Evolutionary conservation across 1,140 invertebrate genomes (phyloP).

Genomic region (Hylyphantes graminicola): DNA sequence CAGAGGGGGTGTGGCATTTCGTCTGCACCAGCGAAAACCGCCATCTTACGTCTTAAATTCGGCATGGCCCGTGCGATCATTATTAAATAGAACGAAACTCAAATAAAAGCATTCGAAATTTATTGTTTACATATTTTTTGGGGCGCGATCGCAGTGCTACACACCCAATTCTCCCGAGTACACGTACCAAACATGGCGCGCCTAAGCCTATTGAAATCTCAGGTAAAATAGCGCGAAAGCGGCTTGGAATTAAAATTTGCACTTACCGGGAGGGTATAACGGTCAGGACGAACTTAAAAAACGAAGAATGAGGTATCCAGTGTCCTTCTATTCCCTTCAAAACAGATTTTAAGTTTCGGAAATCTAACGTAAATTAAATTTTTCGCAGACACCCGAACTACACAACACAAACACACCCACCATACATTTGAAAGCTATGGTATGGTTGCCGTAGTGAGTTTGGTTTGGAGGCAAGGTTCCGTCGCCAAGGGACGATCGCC

Average conservation of each 20-base stretch:
- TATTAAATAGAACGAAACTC: not conserved
- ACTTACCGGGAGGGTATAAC: conserved; percentile 32
- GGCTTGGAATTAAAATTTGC: not conserved
- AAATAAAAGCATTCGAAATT: not conserved
- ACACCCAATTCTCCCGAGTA: conserved; percentile 28
- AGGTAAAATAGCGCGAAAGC: conserved; percentile 45
- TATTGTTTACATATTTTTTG: not conserved
- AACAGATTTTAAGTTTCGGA: conserved; percentile 22
- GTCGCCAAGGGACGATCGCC: conserved; percentile 26
- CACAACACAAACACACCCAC: conserved; percentile 34
- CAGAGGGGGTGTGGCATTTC: conserved; percentile 45
- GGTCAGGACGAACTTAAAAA: not conserved
- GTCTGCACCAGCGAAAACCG: conserved; percentile 7
- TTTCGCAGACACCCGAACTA: conserved; percentile 29
- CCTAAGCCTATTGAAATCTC: conserved; percentile 50
- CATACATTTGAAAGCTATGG: conserved; percentile 40
- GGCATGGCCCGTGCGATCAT: not conserved
- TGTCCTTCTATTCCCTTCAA: conserved; percentile 1
- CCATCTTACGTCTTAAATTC: conserved; percentile 12
- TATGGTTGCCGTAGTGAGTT: conserved; percentile 39
- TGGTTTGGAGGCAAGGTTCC: not conserved
- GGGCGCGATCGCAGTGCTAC: conserved; percentile 5
- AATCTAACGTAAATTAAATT: conserved; percentile 32
- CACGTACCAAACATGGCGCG: conserved; percentile 56
- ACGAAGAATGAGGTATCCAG: conserved; percentile 34